Evolutionary conservation across 2,888 invertebrate genomes (phyloP).

Genomic region (Phengaris arion): DNA sequence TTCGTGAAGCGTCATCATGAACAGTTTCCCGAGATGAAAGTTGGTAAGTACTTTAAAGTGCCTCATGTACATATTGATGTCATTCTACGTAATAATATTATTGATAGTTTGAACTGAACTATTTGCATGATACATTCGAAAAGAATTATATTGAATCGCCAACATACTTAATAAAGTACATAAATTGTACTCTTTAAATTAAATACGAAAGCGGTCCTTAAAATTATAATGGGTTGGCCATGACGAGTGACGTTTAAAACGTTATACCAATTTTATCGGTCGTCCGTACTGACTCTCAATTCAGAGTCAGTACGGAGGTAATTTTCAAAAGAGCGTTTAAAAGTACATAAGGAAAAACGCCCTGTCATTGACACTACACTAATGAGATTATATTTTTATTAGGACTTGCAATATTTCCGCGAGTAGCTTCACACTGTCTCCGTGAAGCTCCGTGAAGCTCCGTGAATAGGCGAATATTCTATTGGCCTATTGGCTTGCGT

Average conservation of each 20-base stretch:
- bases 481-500: too few relatives aligned
- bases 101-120: too few relatives aligned
- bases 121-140: too few relatives aligned
- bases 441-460: too few relatives aligned
- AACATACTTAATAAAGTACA: too few relatives aligned
- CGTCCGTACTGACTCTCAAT: neutral
- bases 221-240: neutral
- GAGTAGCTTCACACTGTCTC: too few relatives aligned
- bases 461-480: too few relatives aligned
- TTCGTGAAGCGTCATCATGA: constrained; percentile 3
- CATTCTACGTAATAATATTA: neutral
- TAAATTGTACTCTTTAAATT: neutral
- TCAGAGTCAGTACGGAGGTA: too few relatives aligned
- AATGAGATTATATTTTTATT: neutral
- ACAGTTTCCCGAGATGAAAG: neutral
- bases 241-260: neutral
- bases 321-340: neutral
- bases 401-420: neutral
- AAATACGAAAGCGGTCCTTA: neutral
- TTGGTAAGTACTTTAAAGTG: too few relatives aligned
- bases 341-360: neutral
- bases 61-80: too few relatives aligned
- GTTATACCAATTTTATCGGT: neutral
- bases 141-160: too few relatives aligned
- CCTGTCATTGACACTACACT: neutral